Evolutionary conservation across 2,888 invertebrate genomes (phyloP).

Genomic region (Agonopterix alstromeriana): DNA sequence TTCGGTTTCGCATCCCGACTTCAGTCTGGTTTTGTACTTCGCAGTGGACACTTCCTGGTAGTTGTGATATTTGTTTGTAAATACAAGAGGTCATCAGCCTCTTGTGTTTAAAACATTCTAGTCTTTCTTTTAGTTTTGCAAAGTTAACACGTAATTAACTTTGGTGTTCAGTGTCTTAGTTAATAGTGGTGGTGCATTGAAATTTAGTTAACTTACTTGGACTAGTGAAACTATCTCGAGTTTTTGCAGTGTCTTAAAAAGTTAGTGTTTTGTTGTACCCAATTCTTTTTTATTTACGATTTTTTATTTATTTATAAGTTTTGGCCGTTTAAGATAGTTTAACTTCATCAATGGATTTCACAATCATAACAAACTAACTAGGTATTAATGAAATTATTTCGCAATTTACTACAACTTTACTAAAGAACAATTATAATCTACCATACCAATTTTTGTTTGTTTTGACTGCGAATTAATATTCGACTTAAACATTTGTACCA

Average conservation of each 20-base stretch:
- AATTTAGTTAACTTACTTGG: not conserved
- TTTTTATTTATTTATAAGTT: no score
- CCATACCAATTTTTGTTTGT: no score
- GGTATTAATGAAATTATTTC: no score
- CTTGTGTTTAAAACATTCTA: constrained; percentile 26
- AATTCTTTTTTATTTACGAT: no score
- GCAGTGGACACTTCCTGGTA: constrained; percentile 48
- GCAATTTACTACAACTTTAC: no score
- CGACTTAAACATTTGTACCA: no score
- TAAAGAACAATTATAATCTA: no score
- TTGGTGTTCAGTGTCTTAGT: not conserved
- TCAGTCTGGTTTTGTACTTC: constrained; percentile 67
- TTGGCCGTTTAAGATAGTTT: no score
- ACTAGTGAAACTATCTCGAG: constrained; percentile 1
- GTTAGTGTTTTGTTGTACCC: no score
- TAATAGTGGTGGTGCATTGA: constrained; percentile 6
- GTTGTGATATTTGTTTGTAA: constrained; percentile 49
- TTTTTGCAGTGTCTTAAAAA: not conserved
- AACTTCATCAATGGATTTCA: no score
- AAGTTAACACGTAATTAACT: constrained; percentile 1
- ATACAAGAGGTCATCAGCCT: constrained; percentile 51
- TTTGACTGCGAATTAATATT: no score
- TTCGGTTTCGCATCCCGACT: constrained; percentile 58
- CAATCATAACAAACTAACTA: no score
- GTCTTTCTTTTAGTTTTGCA: constrained; percentile 9